phyloP scores from a whole-genome alignment of 1,140 invertebrate genomes.

The Caerostris extrusa region DNA sequence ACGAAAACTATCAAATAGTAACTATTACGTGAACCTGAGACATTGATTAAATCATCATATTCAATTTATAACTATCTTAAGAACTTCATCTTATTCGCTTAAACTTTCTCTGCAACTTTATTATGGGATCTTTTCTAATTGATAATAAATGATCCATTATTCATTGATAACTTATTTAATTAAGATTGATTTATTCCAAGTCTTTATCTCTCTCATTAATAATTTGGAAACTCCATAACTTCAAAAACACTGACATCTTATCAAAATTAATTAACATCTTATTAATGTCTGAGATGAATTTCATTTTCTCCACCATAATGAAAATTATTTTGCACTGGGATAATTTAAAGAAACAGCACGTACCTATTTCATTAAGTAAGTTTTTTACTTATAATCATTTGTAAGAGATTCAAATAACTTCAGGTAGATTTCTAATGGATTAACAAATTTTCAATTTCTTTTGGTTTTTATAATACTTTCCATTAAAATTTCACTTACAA shows the following conservation, averaged over 20 bases:
- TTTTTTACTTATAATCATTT: no score
- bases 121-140: not conserved
- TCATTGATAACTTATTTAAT: not conserved
- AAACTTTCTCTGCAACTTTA: not conserved
- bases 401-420: no score
- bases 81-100: not conserved
- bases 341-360: no score
- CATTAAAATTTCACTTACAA: no score
- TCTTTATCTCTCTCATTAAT: constrained; percentile 24
- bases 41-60: not conserved
- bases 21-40: no score
- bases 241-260: not conserved
- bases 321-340: not conserved
- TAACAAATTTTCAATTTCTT: no score
- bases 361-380: no score
- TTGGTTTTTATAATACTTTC: no score
- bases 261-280: constrained; percentile 23
- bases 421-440: no score
- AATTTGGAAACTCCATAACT: not conserved
- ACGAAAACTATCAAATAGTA: no score
- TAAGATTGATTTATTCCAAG: not conserved
- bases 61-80: not conserved
- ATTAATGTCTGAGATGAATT: constrained; percentile 28
- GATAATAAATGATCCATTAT: not conserved
- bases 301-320: not conserved